Evolutionary conservation across 2,113 vertebrate genomes (phyloP), one percentile per base, ranked within the genome.

Genomic region (rabbit (Oryctolagus cuniculus)): DNA sequence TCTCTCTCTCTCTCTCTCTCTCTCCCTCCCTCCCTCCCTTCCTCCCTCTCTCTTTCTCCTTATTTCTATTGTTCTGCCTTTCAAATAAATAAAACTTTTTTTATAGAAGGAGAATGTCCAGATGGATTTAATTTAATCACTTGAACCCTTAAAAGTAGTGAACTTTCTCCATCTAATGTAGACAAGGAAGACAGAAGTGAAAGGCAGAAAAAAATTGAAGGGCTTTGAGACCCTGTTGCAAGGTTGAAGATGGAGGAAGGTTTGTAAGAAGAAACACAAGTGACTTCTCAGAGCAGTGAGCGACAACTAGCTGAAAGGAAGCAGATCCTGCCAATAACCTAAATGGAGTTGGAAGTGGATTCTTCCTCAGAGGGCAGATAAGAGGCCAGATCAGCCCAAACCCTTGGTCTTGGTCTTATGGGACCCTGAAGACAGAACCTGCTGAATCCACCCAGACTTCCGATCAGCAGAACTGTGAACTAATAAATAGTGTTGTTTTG

Each of bases 401-500:
- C 87, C 12, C 73, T 95, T 87, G 55, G 53, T 85, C 72, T 87
- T 80, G 61, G 31, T 49, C 27, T 90, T 83, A 64, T 21, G 75
- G 89, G 80, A 90, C 75, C 36, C 63, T 73, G 44, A 77, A 79
- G 27, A 67, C 64, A 94, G 72, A 94, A 95, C 4, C 61, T 66
- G n/a, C 36, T 22, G 70, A 63, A 67, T 53, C 80, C 44, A 64
- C 34, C 27, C 15, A 15, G 86, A 64, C 73, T 83, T 93, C 77
- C 53, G n/a, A 81, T 44, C 66, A 70, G 63, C 9, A 82, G 34
- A 95, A 67, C 67, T 82, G 67, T 93, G 72, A 87, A 53, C 21
- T 92, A 90, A 77, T 85, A 89, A 94, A 51, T 49, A 69, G n/a
- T 81, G 24, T 38, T 86, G n/a, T 92, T 95, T 78, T 78, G 85